These are phyloP conservation scores for Paracentrotus lividus DNA, from an alignment of 53 echinoderm and acorn worm genomes.

Conservation along the genomic window DNA sequence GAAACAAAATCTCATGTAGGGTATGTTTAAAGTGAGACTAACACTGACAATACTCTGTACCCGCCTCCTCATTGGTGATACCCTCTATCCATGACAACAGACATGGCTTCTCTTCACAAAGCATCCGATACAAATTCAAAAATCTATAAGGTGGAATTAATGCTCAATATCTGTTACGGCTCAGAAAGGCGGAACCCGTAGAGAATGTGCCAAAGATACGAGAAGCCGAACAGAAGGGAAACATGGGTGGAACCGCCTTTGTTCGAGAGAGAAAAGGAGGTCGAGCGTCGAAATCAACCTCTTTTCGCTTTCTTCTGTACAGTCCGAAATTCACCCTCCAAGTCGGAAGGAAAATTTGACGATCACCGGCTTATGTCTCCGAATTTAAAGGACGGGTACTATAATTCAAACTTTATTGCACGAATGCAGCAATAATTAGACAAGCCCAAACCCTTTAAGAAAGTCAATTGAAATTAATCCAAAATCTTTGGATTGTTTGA, in stretches of 20 bases:
- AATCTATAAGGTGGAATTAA: conserved; percentile 47
- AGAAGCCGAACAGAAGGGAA: not conserved
- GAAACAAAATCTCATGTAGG: too few species aligned
- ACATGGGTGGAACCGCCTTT: not conserved
- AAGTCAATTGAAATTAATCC: too few species aligned
- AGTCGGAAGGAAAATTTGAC: not conserved
- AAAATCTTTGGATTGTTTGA: too few species aligned
- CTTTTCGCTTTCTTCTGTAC: conserved; percentile 43
- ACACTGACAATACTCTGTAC: conserved; percentile 38
- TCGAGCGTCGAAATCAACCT: conserved; percentile 36
- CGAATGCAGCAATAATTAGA: too few species aligned
- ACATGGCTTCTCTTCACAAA: conserved; percentile 40
- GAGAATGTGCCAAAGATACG: not conserved
- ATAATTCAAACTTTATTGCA: too few species aligned
- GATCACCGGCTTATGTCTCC: not conserved
- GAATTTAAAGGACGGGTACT: too few species aligned
- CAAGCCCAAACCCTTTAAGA: too few species aligned
- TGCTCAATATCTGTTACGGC: conserved; percentile 53
- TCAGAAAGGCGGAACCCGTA: not conserved
- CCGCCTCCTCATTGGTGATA: conserved; percentile 28
- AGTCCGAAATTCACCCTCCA: not conserved
- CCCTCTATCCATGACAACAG: conserved; percentile 12
- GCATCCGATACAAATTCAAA: not conserved
- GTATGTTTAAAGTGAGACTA: too few species aligned
- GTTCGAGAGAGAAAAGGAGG: conserved; percentile 40